Base-by-base conservation (phyloP, 2,113 vertebrate genomes). In the Eudyptes chrysolophus region DNA sequence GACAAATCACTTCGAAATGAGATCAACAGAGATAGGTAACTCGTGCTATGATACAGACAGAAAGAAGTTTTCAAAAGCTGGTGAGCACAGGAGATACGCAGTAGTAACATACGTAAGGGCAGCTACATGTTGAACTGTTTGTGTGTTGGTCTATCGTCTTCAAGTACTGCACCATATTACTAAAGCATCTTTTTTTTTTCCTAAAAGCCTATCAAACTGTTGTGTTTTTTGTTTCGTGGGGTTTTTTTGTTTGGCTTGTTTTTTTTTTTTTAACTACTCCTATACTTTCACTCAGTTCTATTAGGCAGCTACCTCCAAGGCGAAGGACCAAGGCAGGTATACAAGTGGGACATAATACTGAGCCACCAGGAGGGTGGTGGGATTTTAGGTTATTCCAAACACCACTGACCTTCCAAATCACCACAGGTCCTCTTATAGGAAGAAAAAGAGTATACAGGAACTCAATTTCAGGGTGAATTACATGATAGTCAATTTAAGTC, bases 1-100 rank as follows among this genome's bases (percentile, higher is more conserved):
- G 75, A 87, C 74, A 94, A 90, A 94, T 90, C 66, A 80, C 78
- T 93, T 85, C 4, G 25, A 92, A 94, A 93, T 25, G 42, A 94
- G 57, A 89, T 79, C 78, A 79, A 76, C 57, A 29, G 17, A 83
- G 84, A 92, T 32, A 94, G 2, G 2, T 72, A 95, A 68, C 30
- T 89, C 42, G 5, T 49, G 60, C 72, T 79, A n/a, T 13, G 42
- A 84, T 34, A 85, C 16, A 49, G 24, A 51, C 34, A 62, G 74
- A 93, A 85, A 76, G 65, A 57, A 54, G 84, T 58, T 90, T 88
- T 92, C 46, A 88, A 77, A 95, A 70, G 71, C 87, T 78, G 38
- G 72, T 19, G 46, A 95, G 42, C 30, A 49, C 34, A 68, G 16
- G 32, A 92, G 49, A 79, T 42, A 87, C 87, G 54, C 66, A 92